A percentile compares a stretch with the other conserved stretches of the same genome.
Evolutionary conservation across 2,888 invertebrate species (phyloP).

Genomic region (Scotopteryx bipunctaria): DNA sequence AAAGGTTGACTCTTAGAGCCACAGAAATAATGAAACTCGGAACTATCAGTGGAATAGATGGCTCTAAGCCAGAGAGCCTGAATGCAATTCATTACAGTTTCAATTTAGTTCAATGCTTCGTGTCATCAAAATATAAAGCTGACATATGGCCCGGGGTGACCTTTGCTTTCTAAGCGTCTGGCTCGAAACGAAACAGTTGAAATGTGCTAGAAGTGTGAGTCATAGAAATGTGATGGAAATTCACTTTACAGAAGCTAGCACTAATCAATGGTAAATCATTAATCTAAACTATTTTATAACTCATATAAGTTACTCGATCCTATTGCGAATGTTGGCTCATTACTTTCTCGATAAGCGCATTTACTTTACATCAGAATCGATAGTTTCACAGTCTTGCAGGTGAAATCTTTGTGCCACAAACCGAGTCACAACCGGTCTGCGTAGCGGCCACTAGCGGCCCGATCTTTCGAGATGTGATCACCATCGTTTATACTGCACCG

Average conservation of each 20-base stretch:
- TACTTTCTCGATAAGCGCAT: constrained; percentile 43
- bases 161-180: too few relatives aligned
- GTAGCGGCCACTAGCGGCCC: constrained; percentile 43
- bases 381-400: constrained; percentile 29
- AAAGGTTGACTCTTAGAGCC: too few relatives aligned
- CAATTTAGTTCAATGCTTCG: too few relatives aligned
- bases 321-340: constrained; percentile 15
- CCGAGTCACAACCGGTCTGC: constrained; percentile 50
- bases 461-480: constrained; percentile 47
- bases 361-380: constrained; percentile 36
- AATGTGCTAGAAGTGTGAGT: too few relatives aligned
- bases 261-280: neutral
- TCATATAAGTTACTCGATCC: constrained; percentile 2
- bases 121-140: too few relatives aligned
- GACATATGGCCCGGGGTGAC: too few relatives aligned
- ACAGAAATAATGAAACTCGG: too few relatives aligned
- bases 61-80: too few relatives aligned
- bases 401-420: constrained; percentile 61
- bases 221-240: too few relatives aligned
- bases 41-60: too few relatives aligned
- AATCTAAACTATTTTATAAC: constrained; percentile 5
- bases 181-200: too few relatives aligned
- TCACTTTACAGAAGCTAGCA: neutral
- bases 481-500: constrained; percentile 6
- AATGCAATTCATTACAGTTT: too few relatives aligned